phyloP scores from a whole-genome alignment of 2,888 invertebrate species.

The Drosophila robusta region DNA sequence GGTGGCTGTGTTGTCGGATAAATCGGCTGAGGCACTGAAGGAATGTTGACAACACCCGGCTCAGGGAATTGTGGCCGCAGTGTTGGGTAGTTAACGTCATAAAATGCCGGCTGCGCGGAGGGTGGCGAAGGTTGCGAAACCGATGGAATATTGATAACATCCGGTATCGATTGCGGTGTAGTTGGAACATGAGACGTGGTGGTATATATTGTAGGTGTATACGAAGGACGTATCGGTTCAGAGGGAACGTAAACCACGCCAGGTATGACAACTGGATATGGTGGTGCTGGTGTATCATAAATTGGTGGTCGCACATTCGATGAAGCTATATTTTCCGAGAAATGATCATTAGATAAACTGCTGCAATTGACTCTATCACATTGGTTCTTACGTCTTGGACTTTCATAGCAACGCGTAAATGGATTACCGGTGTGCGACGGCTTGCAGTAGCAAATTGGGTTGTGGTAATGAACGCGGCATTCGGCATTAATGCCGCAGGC shows the following conservation, averaged over 20 bases:
- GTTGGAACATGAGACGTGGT: conserved; percentile 1
- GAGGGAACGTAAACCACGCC: conserved; percentile 86
- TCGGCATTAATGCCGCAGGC: conserved; percentile 88
- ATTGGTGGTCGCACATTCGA: conserved; percentile 86
- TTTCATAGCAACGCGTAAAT: conserved; percentile 86
- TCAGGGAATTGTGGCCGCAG: conserved; percentile 15
- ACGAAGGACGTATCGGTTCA: conserved; percentile 77
- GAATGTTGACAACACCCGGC: conserved; percentile 50
- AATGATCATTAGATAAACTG: conserved; percentile 18
- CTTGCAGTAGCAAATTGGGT: conserved; percentile 88
- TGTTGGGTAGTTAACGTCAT: conserved; percentile 42
- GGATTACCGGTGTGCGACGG: conserved; percentile 88
- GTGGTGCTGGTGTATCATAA: conserved; percentile 89
- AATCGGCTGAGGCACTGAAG: conserved; percentile 16
- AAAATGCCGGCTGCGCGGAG: conserved; percentile 17
- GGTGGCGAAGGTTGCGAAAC: conserved; percentile 37
- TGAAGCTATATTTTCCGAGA: conserved; percentile 21
- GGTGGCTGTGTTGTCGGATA: conserved; percentile 31
- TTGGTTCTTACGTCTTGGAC: conserved; percentile 74
- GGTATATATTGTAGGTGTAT: conserved; percentile 29
- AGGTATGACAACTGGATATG: conserved; percentile 84
- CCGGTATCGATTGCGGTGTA: conserved; percentile 15
- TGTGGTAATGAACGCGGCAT: conserved; percentile 89
- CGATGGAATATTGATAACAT: conserved; percentile 55
- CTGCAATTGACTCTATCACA: neutral